Conservation (phyloP, 2,113 vertebrate species). For the Parus major region DNA sequence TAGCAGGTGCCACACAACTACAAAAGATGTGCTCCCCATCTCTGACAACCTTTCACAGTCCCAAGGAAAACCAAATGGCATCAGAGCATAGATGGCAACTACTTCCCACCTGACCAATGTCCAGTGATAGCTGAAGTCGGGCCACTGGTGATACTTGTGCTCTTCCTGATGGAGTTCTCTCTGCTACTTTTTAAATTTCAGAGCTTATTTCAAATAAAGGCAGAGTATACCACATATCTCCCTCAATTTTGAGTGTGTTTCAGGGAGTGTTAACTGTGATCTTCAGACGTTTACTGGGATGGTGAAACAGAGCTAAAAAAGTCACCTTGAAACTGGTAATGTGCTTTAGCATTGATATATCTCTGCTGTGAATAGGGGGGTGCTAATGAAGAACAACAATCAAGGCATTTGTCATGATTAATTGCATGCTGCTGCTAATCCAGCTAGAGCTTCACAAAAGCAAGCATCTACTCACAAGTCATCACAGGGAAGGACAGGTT, state of each 20-base stretch:
- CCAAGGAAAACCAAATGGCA: not conserved
- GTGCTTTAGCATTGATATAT: not conserved
- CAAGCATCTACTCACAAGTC: not conserved
- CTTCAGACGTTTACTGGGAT: not conserved
- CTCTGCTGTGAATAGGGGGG: not conserved
- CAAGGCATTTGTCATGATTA: not conserved
- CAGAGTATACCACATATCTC: not conserved
- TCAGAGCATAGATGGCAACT: not conserved
- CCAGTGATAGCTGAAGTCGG: fast-evolving
- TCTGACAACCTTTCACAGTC: not conserved
- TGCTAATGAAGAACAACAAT: not conserved
- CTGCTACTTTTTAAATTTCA: not conserved
- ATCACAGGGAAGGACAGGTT: not conserved
- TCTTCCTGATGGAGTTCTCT: not conserved
- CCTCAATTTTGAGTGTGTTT: not conserved
- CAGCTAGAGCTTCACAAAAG: not conserved
- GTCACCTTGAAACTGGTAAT: not conserved
- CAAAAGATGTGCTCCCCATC: fast-evolving
- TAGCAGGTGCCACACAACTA: not conserved
- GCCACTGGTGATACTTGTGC: not conserved
- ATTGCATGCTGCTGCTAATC: not conserved
- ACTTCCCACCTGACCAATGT: not conserved
- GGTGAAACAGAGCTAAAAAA: not conserved
- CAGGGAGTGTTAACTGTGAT: not conserved
- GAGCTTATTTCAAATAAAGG: not conserved